Conservation (phyloP, 2,113 vertebrate species). For the Passer montanus region DNA sequence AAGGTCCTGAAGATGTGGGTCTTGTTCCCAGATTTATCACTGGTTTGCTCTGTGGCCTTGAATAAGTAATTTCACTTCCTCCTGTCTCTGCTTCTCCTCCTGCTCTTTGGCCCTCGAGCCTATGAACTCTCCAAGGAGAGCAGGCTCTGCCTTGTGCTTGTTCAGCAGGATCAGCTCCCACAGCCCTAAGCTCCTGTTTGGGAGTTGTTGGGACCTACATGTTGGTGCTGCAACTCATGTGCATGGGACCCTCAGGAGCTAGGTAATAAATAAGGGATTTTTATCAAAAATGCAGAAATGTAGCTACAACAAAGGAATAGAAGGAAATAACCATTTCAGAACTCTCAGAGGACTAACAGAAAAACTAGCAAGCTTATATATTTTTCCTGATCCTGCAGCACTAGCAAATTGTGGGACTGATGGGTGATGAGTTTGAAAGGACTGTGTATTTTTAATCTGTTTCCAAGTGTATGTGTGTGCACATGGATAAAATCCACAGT, state of each 20-base stretch:
- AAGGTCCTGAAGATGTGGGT: neutral
- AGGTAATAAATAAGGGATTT: neutral
- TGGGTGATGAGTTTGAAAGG: neutral
- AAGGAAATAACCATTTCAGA: neutral
- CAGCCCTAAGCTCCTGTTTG: accelerated
- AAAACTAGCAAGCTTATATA: neutral
- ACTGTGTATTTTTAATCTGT: neutral
- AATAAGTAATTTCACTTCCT: neutral
- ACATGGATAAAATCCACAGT: neutral
- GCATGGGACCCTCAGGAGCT: neutral
- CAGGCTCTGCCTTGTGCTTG: accelerated
- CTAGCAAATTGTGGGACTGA: neutral
- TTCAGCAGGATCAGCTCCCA: neutral
- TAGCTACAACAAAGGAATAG: neutral
- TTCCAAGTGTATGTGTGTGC: neutral
- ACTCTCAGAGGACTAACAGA: neutral
- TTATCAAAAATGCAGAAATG: neutral
- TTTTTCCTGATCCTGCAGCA: neutral
- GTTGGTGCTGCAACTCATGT: neutral
- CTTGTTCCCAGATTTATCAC: neutral
- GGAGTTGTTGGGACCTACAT: accelerated
- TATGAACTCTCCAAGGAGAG: neutral
- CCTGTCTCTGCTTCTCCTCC: neutral
- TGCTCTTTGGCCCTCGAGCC: neutral
- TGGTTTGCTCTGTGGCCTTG: neutral